These are phyloP conservation scores for Dicerorhinus sumatrensis DNA, from an alignment of 2,113 vertebrate genomes.

Conservation along the genomic window DNA sequence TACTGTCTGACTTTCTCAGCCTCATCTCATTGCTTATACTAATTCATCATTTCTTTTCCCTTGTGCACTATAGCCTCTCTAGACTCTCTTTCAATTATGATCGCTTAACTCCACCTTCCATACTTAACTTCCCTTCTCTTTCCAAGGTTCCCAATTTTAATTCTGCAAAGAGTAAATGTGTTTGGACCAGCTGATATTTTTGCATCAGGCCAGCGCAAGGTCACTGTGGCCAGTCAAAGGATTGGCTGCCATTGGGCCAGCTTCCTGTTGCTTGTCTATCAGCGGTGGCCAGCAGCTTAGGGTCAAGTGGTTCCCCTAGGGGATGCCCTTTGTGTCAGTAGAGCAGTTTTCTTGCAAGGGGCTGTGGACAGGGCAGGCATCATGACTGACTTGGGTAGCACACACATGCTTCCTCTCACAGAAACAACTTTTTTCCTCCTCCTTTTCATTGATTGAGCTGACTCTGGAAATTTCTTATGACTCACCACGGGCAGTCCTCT, in stretches of 20 bases:
- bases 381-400: neutral
- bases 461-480: neutral
- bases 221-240: neutral
- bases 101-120: neutral
- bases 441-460: neutral
- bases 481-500: neutral
- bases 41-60: neutral
- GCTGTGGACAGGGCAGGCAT: neutral
- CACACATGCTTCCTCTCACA: neutral
- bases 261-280: neutral
- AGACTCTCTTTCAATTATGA: neutral
- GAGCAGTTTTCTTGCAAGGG: neutral
- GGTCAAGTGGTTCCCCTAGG: neutral
- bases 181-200: neutral
- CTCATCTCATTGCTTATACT: neutral
- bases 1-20: neutral
- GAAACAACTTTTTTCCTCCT: neutral
- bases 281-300: neutral
- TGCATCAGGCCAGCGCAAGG: neutral
- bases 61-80: neutral
- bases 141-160: neutral
- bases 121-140: neutral
- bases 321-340: neutral
- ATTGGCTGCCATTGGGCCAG: neutral
- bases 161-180: neutral